Base-by-base conservation (phyloP, 64 coral and sea anemone genomes). In the Stichodactyla mertensii region DNA sequence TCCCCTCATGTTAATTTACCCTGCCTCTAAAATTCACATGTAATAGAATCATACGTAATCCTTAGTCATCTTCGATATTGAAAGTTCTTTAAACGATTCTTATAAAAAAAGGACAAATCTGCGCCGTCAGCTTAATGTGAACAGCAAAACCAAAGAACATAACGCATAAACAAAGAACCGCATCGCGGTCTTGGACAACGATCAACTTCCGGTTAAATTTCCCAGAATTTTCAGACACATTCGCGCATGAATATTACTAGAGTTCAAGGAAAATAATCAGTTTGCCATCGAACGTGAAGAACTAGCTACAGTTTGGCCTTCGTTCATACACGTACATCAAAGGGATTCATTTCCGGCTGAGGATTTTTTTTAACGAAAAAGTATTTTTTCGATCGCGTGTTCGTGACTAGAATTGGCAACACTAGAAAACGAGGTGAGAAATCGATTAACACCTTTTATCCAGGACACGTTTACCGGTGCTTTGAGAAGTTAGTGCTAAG, bases 401-500 rank as follows among this genome's bases (percentile, higher is more conserved):
- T n/a, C 19, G 19, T 6, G 62, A 22, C 19, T n/a, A 66, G 6
- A n/a, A 16, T 16, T 18, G 2, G 22, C 36, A 51, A 79, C 16
- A 13, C 36, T 45, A 45, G 36, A 45, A 45, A 14, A 52, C 51
- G 26, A 79, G 77, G 77, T 79, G 77, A 52, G 77, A 79, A 79
- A 79, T 79, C 31, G 28, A 51, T 79, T 79, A 79, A 79, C 77
- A 79, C 77, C 77, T 45, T 45, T 45, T 45, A 45, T 45, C 36
- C 36, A 45, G 36, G 36, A 45, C 36, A 45, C 36, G 1, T 45
- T 45, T 45, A 45, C 36, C 0, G 36, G 36, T 45, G 36, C 36
- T 45, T 45, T 45, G 7, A 66, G 5, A 22, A 66, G 22, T 15
- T 61, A 5, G 19, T 12, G 18, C 59, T 61, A 61, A 61, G 59